Conservation (phyloP, 2,113 vertebrate species). For the Haliaeetus leucogaster region DNA sequence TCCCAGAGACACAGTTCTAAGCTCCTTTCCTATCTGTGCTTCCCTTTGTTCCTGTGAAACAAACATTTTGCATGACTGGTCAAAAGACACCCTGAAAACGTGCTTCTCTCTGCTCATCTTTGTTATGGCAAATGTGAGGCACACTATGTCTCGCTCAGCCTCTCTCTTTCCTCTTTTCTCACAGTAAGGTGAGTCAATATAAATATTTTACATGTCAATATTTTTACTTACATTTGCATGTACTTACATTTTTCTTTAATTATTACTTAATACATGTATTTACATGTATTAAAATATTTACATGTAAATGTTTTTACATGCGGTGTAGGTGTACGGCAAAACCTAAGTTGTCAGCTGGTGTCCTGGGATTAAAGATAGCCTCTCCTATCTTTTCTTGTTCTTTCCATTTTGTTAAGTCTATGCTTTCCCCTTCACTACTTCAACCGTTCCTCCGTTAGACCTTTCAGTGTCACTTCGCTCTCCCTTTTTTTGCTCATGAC, state of each 20-base stretch:
- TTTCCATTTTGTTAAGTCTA: neutral
- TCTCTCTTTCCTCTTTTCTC: neutral
- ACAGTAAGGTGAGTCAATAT: neutral
- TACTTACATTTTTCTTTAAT: neutral
- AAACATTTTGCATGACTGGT: neutral
- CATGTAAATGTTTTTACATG: neutral
- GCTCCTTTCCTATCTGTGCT: neutral
- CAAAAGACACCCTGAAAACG: neutral
- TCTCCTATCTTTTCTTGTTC: neutral
- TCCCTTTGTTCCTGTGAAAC: neutral
- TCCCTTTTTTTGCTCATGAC: neutral
- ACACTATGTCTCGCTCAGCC: accelerated
- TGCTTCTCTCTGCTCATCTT: neutral
- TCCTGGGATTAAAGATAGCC: neutral
- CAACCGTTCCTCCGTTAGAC: neutral
- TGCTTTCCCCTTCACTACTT: neutral
- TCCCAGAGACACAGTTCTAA: neutral
- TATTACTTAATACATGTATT: neutral
- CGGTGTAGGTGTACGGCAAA: neutral
- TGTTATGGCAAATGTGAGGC: neutral
- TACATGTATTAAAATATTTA: neutral
- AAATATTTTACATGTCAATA: neutral
- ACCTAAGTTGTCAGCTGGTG: neutral
- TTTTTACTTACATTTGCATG: neutral
- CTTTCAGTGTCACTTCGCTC: neutral